Evolutionary conservation across 2,888 invertebrate species (phyloP), one percentile per base, ranked within the genome.

Genomic region (Dasysyrphus albostriatus): DNA sequence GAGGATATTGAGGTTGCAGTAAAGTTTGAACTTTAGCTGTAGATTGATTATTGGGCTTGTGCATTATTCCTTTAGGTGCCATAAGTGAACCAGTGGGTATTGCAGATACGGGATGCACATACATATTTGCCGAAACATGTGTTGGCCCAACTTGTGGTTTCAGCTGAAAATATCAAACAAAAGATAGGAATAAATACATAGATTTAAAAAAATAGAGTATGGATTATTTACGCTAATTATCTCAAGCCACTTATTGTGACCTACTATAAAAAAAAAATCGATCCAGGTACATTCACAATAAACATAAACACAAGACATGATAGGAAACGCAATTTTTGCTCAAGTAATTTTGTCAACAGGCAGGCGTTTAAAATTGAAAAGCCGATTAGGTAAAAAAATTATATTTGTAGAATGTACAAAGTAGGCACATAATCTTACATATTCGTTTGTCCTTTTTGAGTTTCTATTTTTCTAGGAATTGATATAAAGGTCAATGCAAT

Each of bases 1-100:
- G 91, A 88, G 92, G 93, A 90, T 93, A 93, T 89, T 91, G 92
- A 88, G 91, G 89, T 88, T 92, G 87, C 10, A 72, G 10, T 32
- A 83, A 37, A 9, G 87, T 87, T 47, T 87, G 83, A 19, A 87
- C 58, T 75, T 83, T 87, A 9, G 87, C 29, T 24, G 51, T 44
- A 2, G 82, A 39, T 67, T 44, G 73, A 70, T 61, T 61, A 5
- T 88, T 88, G 37, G 88, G 79, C 49, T 88, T 88, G 39, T 73
- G 76, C 24, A 83, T 69, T 12, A 82, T 78, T 16, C 74, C 61
- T 19, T 82, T 85, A 9, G 78, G 49, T 61, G 69, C 84, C 16
- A 58, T 37, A 10, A 83, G 12, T 3, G 77, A 75, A 12, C 51
- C 74, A 5, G 65, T 10, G 3, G 82, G 9, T 24, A 37, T 51